Base-by-base conservation (phyloP, 2,797 vertebrate species). In the Epinephelus coioides region DNA sequence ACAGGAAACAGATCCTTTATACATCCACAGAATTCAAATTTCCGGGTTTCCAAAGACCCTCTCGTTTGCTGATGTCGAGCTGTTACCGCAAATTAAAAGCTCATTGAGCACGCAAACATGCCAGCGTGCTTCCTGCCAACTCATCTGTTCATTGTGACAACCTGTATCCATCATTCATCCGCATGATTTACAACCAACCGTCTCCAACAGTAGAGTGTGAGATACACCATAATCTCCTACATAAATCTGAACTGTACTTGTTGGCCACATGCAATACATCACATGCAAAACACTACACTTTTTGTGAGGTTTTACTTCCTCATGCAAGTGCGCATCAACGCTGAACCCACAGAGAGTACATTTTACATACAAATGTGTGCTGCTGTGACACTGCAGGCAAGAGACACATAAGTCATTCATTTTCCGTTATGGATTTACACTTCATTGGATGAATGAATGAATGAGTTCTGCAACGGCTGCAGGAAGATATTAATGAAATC, bases 41-140 rank as follows among this genome's bases (percentile, higher is more conserved):
- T 74, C 81, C 61, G 81, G 71, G 83, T 91, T 90, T 83, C 67
- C 50, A 66, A 61, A 79, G 72, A 63, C 69, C 27, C 51, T 43
- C 46, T 78, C 57, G 90, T 91, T 82, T 63, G 75, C 84, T 77
- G 44, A 92, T 87, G 87, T 89, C 43, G 69, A 85, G 82, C 81
- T 74, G 78, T 93, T 94, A 85, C 83, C n/a, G 12, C 85, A 89
- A 90, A 95, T 94, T 92, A 93, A 92, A 93, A 86, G 71, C 85
- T 85, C 84, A 85, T 91, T 83, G 79, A 83, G 69, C 85, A 78
- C 61, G 56, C 76, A 84, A 88, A 86, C 88, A 85, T 72, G 78
- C 61, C 78, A 84, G 81, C 56, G 10, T 71, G 82, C 43, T 55
- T 81, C 74, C 85, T 87, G 91, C 88, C 90, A 93, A 88, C 86